Evolutionary conservation across 2,888 invertebrate species (phyloP), one percentile per base, ranked within the genome.

Genomic region (Parapristionchus giblindavisi): DNA sequence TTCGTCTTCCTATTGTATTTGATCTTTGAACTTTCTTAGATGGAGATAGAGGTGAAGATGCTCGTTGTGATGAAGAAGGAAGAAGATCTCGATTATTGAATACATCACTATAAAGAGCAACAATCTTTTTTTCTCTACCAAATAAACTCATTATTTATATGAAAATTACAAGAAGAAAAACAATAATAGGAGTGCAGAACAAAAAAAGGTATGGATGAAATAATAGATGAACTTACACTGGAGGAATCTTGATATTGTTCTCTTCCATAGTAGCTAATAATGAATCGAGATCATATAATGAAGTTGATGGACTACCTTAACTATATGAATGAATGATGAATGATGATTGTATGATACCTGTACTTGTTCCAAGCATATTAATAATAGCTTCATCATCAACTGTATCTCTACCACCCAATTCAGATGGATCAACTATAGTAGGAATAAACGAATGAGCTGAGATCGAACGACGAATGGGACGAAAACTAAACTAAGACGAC

Each of bases 381-480:
- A 29, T 36, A 1, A 52, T n/a, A 1, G 40, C 54, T 5, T 54
- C 56, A 6, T 71, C 70, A 29, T 71, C 70, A 2, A 71, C 56
- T 27, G 52, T 71, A 11, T 71, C 70, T 3, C 29, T 4, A 40
- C 70, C 70, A 29, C 70, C 70, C 56, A 71, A 71, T 56, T 71
- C 70, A 27, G 56, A 56, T 6, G 1, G 27, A n/a, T 71, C 70
- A 21, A 32, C 70, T 17, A 56, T 14, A n/a, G 70, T 71, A 0
- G 70, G 70, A 38, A 71, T 40, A 56, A 27, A 17, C 2, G 70
- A 71, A 34, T 14, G 2, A 24, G 60, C 14, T 1, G 56, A 54
- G 38, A 21, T n/a, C 38, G 52, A 40, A 32, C 70, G 70, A 14
- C 56, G 70, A n/a, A n/a, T 8, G n/a, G 68, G 27, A 21, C 68